Evolutionary conservation across 2,113 vertebrate species (phyloP), one percentile per base, ranked within the genome.

Genomic region (Puntigrus tetrazona): DNA sequence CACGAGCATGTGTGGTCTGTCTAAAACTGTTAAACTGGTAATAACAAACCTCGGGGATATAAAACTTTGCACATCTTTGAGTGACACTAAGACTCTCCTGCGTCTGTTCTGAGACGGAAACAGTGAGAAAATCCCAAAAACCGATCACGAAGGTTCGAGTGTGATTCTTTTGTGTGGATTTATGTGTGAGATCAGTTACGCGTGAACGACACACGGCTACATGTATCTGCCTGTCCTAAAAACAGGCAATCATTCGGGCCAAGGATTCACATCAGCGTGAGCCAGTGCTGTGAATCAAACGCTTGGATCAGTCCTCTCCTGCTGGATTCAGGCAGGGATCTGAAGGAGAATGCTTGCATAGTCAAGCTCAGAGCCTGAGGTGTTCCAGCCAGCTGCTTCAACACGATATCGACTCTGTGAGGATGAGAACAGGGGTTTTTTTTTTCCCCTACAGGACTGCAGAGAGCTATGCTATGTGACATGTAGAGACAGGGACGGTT

Each of bases 231-330:
- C 63, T 84, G 84, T 38, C 82, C 65, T 50, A 9, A 41, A 84
- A 84, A 77, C 43, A 65, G 36, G 20, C 34, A 80, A 36, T 65
- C 34, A 47, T 43, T 72, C 65, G 52, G 29, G 34, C 78, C 52
- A 36, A 84, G 72, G 59, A 82, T 38, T 57, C 65, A 86, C 80
- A 85, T 73, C 83, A 87, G 45, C 59, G 61, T 82, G 69, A 72
- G 67, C 81, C 72, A 18, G 14, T 55, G 72, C 78, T 65, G 29
- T 84, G 61, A 82, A 85, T 83, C 65, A 84, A 70, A 65, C 22
- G 18, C 50, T 50, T 77, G 45, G 43, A 81, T 57, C 52, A 57
- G 10, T 55, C 70, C 78, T 20, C n/a, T 50, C 36, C 6, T 59
- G 38, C 45, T 78, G 25, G 38, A 55, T 63, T 70, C 67, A 84